Base-by-base conservation (phyloP, 2,113 vertebrate species). In the Chaenocephalus aceratus region DNA sequence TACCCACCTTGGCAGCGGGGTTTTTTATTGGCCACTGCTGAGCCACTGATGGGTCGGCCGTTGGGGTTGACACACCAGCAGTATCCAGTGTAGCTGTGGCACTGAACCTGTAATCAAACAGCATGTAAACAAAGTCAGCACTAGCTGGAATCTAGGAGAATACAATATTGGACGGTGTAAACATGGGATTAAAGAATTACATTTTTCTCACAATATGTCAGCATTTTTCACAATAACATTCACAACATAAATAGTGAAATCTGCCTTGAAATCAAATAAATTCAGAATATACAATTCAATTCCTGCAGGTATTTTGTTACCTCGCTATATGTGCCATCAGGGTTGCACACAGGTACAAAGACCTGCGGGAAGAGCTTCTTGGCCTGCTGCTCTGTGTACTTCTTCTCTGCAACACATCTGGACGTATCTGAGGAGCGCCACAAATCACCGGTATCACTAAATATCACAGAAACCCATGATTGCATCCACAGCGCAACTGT, bases 1-100 rank as follows among this genome's bases (percentile, higher is more conserved):
- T 30, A 76, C 94, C 86, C 93, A 99, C 98, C 98, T 82, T 98
- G 97, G 73, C 98, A 99, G 48, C 96, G 89, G 10, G 98, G 98
- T n/a, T 97, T 99, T 95, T 99, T 99, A 94, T 98, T 98, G 83
- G 97, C 97, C 90, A 98, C 98, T 0, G 98, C 97, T 5, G 98
- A 97, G 82, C 98, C 98, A 6, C 98, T 98, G 91, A 99, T 96
- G 10, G 98, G 98, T 70, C 97, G 94, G 3, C 98, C 98, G 1
- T 96, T 97, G 72, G 97, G 96, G 1, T 96, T 97, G 72, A 99
- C 97, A 45, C 98, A 99, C 98, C 98, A 99, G 84, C 98, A 99
- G 92, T 99, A 99, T 23, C 98, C 98, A 1, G 98, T 99, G 91
- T 97, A 99, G 91, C 97, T 98, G 76, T 99, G 98, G 83, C 98